Percentiles rank a stretch among this genome's conserved stretches.
phyloP scores from a whole-genome alignment of 2,888 invertebrate genomes.

The Diaprepes abbreviatus region DNA sequence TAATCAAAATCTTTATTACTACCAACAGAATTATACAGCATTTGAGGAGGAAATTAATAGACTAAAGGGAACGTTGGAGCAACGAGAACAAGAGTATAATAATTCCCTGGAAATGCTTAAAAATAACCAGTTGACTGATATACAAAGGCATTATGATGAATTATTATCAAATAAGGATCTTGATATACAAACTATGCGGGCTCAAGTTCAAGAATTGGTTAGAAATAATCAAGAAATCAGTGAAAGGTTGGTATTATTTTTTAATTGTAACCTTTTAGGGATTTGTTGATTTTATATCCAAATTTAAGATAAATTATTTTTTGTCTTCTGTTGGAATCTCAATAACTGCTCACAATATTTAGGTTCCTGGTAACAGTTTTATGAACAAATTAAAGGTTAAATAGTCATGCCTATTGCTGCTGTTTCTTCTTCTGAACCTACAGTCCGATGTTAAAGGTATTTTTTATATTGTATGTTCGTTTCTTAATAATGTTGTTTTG shows the following conservation, averaged over 20 bases:
- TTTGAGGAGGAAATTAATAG: slow-evolving; percentile 51
- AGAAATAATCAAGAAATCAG: slow-evolving; percentile 42
- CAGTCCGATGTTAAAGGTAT: too few species aligned
- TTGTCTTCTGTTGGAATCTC: too few species aligned
- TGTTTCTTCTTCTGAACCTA: too few species aligned
- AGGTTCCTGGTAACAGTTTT: too few species aligned
- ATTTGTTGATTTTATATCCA: too few species aligned
- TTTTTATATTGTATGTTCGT: too few species aligned
- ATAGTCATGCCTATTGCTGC: too few species aligned
- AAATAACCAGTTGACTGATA: slow-evolving; percentile 50
- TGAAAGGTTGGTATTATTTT: slow-evolving; percentile 44
- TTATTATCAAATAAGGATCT: slow-evolving; percentile 58
- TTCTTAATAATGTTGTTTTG: too few species aligned
- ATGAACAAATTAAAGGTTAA: too few species aligned
- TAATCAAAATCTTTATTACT: slow-evolving; percentile 49
- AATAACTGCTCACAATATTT: too few species aligned
- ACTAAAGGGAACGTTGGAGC: slow-evolving; percentile 40
- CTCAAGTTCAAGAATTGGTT: slow-evolving; percentile 55
- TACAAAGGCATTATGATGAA: slow-evolving; percentile 59
- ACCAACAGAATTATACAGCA: slow-evolving; percentile 49
- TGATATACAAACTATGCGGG: slow-evolving; percentile 57
- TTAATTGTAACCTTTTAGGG: too few species aligned
- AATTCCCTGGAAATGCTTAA: slow-evolving; percentile 47
- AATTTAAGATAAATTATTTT: too few species aligned
- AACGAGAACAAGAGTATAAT: slow-evolving; percentile 51